phyloP scores from a whole-genome alignment of 2,113 vertebrate genomes.

The Proteles cristata region DNA sequence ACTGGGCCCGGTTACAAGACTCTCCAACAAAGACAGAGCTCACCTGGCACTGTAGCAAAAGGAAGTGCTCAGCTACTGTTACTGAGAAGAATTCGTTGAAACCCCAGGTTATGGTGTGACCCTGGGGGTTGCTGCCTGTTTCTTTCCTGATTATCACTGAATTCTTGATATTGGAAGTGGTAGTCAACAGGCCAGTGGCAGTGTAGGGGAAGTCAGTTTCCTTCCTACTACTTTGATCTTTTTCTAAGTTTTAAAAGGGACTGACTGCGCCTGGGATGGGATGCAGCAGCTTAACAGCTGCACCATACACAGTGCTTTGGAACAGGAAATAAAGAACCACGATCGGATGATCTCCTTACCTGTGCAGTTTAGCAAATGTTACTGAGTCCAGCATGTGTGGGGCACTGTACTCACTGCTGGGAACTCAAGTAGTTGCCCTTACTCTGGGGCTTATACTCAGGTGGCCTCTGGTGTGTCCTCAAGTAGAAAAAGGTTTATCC shows the following conservation, averaged over 20 bases:
- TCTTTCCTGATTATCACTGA: not conserved
- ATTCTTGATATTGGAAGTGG: not conserved
- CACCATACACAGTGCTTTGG: not conserved
- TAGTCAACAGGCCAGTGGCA: not conserved
- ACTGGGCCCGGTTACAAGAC: not conserved
- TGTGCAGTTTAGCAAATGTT: not conserved
- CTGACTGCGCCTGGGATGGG: not conserved
- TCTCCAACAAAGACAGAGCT: not conserved
- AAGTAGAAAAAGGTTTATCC: not conserved
- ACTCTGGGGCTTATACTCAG: not conserved
- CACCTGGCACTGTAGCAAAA: not conserved
- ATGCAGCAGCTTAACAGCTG: not conserved
- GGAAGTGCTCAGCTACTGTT: not conserved
- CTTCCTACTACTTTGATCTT: conserved; percentile 35
- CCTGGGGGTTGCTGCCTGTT: not conserved
- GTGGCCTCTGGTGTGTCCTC: not conserved
- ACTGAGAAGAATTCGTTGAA: not conserved
- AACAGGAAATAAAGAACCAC: not conserved
- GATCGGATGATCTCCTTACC: not conserved
- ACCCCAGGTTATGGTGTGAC: not conserved
- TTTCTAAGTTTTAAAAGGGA: not conserved
- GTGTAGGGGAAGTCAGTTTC: not conserved
- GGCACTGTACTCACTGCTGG: not conserved
- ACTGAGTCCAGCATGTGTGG: not conserved
- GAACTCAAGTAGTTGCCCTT: conserved; percentile 9